Percentiles rank a stretch among this genome's conserved stretches.
phyloP scores from a whole-genome alignment of 2,113 vertebrate genomes.

The Epinephelus cyanopodus region DNA sequence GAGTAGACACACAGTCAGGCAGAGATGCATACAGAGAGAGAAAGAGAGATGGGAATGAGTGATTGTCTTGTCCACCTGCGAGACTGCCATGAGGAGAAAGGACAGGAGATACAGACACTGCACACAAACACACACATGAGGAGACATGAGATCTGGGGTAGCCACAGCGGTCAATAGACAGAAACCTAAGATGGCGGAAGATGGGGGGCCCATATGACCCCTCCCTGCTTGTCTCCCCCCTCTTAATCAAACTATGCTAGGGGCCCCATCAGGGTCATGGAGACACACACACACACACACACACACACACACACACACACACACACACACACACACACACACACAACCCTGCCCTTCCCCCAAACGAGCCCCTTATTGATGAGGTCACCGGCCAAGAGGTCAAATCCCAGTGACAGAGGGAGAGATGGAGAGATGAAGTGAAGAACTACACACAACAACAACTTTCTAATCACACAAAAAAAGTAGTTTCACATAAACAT shows the following conservation, averaged over 20 bases:
- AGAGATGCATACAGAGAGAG: slow-evolving; percentile 34
- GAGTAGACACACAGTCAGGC: not conserved
- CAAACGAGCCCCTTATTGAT: slow-evolving; percentile 71
- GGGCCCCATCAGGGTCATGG: slow-evolving; percentile 60
- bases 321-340: not conserved
- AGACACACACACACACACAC: slow-evolving; percentile 33
- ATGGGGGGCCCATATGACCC: slow-evolving; percentile 29
- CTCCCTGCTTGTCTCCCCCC: slow-evolving; percentile 7
- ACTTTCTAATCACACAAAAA: not conserved
- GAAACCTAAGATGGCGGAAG: slow-evolving; percentile 75
- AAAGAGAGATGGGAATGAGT: slow-evolving; percentile 50
- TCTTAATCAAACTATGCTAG: slow-evolving; percentile 60
- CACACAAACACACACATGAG: not conserved
- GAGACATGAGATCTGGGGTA: slow-evolving; percentile 24
- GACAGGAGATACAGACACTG: slow-evolving; percentile 30
- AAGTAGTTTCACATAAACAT: not conserved
- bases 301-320: slow-evolving; percentile 28
- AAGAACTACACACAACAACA: not conserved
- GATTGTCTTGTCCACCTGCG: slow-evolving; percentile 66
- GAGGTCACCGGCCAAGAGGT: slow-evolving; percentile 69
- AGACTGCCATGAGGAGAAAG: slow-evolving; percentile 41
- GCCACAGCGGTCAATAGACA: slow-evolving; percentile 46
- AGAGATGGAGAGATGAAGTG: slow-evolving; percentile 20
- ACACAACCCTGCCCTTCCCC: slow-evolving; percentile 62
- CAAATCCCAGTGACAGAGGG: slow-evolving; percentile 53